These are phyloP conservation scores for Elaeidobius kamerunicus DNA, from an alignment of 2,888 invertebrate species.

Conservation along the genomic window DNA sequence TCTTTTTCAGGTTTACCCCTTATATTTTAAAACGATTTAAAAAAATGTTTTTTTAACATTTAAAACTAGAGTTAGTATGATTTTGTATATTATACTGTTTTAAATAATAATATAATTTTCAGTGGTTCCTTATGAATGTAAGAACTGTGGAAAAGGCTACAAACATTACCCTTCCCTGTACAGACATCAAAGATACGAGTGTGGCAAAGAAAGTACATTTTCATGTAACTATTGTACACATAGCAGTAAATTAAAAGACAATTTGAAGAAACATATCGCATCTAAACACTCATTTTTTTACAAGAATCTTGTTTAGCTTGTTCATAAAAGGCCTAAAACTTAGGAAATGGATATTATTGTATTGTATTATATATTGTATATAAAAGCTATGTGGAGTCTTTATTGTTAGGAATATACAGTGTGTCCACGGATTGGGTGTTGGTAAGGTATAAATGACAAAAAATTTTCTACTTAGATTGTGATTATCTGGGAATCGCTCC, in stretches of 20 bases:
- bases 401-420: background rate
- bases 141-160: background rate
- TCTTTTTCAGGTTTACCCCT: no score
- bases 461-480: background rate
- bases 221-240: conserved; percentile 3
- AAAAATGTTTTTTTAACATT: no score
- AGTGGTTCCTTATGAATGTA: background rate
- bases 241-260: background rate
- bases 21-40: no score
- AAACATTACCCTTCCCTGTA: background rate
- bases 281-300: background rate
- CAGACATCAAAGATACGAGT: background rate
- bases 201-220: conserved; percentile 2
- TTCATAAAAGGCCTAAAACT: no score
- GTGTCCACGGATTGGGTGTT: no score
- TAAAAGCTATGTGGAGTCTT: background rate
- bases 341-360: no score
- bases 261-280: background rate
- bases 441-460: no score
- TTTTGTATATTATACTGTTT: no score
- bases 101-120: no score
- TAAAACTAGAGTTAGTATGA: no score
- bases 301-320: no score
- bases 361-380: background rate
- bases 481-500: no score